Conservation (phyloP, 2,113 vertebrate genomes). For the Struthidea cinerea region DNA sequence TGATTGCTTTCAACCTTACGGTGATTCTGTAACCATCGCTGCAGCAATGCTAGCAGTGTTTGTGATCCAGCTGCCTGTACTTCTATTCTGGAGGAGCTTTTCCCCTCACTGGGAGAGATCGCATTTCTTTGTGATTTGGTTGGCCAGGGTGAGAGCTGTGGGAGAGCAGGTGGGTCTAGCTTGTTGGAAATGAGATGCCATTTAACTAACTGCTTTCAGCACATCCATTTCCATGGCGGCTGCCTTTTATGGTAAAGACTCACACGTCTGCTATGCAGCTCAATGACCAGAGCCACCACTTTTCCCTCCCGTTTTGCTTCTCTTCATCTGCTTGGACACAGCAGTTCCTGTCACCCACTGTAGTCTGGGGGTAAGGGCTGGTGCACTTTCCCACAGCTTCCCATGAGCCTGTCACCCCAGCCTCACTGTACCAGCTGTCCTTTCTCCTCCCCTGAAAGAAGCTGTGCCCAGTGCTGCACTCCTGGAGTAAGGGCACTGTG, state of each 20-base stretch:
- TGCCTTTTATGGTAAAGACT: neutral
- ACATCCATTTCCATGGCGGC: neutral
- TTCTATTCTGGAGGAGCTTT: neutral
- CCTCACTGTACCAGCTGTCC: neutral
- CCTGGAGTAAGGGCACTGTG: neutral
- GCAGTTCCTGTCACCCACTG: neutral
- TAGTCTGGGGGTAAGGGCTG: neutral
- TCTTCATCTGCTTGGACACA: neutral
- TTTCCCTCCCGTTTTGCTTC: neutral
- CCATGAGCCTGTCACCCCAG: accelerated
- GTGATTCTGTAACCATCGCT: neutral
- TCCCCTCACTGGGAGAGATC: neutral
- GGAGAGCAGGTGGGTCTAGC: neutral
- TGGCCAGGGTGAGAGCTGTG: neutral
- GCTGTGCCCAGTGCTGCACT: accelerated
- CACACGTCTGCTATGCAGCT: neutral
- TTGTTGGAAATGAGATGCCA: neutral
- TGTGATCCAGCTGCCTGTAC: neutral
- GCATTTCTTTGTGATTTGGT: neutral
- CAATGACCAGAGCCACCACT: neutral
- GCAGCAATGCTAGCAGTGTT: neutral
- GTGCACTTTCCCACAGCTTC: neutral
- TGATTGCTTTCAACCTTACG: neutral
- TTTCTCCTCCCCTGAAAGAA: neutral
- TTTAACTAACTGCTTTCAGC: neutral